phyloP scores from a whole-genome alignment of 1,140 invertebrate species.

The Argopecten irradians region DNA sequence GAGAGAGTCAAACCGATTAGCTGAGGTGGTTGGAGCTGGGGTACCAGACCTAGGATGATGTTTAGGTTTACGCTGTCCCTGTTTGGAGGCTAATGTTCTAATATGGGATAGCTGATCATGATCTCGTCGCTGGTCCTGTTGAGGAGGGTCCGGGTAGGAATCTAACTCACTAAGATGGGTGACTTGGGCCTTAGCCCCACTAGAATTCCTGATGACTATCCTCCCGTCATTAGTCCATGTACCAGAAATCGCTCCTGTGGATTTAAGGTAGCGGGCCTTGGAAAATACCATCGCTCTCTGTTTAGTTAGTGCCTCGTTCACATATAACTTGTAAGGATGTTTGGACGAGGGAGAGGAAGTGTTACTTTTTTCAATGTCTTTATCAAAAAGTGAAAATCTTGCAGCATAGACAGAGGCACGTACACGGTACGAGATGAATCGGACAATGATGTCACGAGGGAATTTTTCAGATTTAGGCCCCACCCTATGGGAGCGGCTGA shows the following conservation, averaged over 20 bases:
- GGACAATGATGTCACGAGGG: conserved; percentile 25
- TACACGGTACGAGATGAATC: conserved; percentile 24
- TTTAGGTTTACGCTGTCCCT: not conserved
- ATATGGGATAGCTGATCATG: not conserved
- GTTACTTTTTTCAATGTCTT: not conserved
- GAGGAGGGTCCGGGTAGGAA: not conserved
- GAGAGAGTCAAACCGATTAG: not conserved
- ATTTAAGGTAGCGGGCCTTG: not conserved
- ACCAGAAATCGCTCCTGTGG: not conserved
- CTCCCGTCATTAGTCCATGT: not conserved
- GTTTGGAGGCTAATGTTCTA: not conserved
- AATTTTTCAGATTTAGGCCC: not conserved
- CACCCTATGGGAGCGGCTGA: not conserved
- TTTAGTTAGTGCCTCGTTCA: not conserved
- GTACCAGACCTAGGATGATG: not conserved
- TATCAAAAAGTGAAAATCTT: not conserved
- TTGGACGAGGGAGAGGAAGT: not conserved
- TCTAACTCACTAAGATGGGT: not conserved
- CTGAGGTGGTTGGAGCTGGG: not conserved
- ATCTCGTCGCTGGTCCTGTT: not conserved
- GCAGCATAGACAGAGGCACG: not conserved
- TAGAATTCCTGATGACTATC: not conserved
- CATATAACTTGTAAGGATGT: not conserved
- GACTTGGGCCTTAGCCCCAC: conserved; percentile 1
- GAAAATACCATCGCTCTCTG: not conserved